Evolutionary conservation across 2,113 vertebrate genomes (phyloP).

Genomic region (Tychaedon coryphoeus): DNA sequence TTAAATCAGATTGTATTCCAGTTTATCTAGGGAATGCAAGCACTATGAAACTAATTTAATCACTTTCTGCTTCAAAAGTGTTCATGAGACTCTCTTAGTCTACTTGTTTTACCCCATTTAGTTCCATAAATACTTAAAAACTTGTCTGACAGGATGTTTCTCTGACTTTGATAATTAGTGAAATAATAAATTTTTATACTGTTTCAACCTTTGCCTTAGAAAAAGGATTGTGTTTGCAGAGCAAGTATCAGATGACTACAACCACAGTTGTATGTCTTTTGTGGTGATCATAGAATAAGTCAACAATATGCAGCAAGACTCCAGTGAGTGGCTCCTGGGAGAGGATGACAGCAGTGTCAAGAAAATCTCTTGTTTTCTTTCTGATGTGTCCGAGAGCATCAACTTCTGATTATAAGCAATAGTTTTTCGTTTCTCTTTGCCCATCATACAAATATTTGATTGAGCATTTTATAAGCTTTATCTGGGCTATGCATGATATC

Average conservation of each 20-base stretch:
- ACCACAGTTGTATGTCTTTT: not conserved
- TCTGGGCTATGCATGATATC: not conserved
- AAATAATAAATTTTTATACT: not conserved
- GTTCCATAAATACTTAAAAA: not conserved
- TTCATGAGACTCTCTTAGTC: not conserved
- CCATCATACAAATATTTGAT: not conserved
- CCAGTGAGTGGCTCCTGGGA: not conserved
- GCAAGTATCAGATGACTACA: not conserved
- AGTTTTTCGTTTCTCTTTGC: not conserved
- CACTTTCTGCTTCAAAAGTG: not conserved
- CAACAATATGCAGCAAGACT: not conserved
- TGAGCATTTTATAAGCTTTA: not conserved
- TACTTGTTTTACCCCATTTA: not conserved
- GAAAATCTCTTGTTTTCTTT: not conserved
- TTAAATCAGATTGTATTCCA: not conserved
- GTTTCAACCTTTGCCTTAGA: not conserved
- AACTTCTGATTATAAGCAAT: not conserved
- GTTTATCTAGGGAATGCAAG: not conserved
- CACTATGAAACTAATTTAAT: not conserved
- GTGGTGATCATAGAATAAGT: not conserved
- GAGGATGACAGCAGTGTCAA: not conserved
- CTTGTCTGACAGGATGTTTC: not conserved
- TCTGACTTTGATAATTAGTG: not conserved
- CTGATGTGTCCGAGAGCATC: not conserved
- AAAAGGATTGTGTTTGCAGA: not conserved